Percentiles rank a stretch among this genome's conserved stretches.
Evolutionary conservation across 2,888 invertebrate species (phyloP).

Genomic region (Carabus problematicus): DNA sequence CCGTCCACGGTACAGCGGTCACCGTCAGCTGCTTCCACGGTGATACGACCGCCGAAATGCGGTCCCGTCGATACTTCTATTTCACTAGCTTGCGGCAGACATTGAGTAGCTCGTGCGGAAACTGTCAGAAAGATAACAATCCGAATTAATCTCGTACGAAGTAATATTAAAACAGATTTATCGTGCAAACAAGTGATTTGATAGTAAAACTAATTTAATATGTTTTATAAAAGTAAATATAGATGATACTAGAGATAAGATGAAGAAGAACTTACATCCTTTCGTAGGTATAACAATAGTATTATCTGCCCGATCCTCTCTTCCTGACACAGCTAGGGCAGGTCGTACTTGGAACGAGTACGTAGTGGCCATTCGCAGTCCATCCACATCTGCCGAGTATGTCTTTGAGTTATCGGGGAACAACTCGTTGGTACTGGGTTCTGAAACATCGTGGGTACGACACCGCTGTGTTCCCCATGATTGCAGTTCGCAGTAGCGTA

Average conservation of each 20-base stretch:
- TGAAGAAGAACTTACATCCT: constrained; percentile 71
- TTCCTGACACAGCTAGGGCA: constrained; percentile 59
- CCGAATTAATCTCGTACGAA: no score
- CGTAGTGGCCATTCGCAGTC: constrained; percentile 81
- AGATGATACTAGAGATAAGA: neutral
- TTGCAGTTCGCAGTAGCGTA: constrained; percentile 79
- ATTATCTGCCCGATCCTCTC: constrained; percentile 60
- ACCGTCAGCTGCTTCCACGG: constrained; percentile 75
- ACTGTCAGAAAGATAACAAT: constrained; percentile 61
- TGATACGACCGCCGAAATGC: constrained; percentile 79
- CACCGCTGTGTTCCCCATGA: constrained; percentile 81
- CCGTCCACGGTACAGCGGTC: constrained; percentile 78
- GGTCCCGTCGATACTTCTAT: constrained; percentile 85
- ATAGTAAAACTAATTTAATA: neutral
- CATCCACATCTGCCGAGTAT: constrained; percentile 70
- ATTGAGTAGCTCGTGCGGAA: constrained; percentile 81
- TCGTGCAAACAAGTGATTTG: no score
- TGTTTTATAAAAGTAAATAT: constrained; percentile 4
- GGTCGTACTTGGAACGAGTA: constrained; percentile 81
- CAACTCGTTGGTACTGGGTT: constrained; percentile 49
- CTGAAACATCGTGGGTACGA: constrained; percentile 61
- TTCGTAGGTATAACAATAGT: constrained; percentile 79
- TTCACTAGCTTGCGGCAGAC: constrained; percentile 80
- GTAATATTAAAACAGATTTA: no score
- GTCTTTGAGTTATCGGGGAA: constrained; percentile 55